These are phyloP conservation scores for Anthoscopus minutus DNA, from an alignment of 2,113 vertebrate species.

Conservation along the genomic window DNA sequence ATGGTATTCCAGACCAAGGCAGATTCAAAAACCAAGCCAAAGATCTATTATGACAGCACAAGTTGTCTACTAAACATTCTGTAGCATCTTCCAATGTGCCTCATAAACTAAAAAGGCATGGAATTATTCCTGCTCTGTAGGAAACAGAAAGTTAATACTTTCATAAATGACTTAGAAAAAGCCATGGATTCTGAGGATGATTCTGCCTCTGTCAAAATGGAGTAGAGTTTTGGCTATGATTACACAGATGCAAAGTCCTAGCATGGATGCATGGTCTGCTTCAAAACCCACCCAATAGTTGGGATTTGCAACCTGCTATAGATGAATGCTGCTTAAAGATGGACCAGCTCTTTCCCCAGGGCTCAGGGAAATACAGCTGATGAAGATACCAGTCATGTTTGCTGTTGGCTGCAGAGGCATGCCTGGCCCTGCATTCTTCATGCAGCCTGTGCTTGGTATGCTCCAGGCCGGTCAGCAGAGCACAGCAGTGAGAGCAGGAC, in stretches of 20 bases:
- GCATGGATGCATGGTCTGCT: background rate
- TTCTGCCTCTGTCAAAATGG: background rate
- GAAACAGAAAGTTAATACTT: background rate
- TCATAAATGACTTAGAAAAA: background rate
- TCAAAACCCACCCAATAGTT: background rate
- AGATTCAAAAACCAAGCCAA: background rate
- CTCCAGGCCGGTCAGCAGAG: background rate
- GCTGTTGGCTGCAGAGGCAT: background rate
- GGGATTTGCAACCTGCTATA: background rate
- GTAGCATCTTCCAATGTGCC: background rate
- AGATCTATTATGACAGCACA: background rate
- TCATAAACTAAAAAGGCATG: background rate
- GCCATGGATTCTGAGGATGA: background rate
- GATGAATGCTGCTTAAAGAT: background rate
- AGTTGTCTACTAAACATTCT: background rate
- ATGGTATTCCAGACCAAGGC: background rate
- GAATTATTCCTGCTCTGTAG: background rate
- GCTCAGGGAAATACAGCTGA: background rate
- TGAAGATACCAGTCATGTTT: background rate
- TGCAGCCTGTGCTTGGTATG: background rate
- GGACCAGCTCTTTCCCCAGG: background rate
- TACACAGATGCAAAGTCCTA: background rate
- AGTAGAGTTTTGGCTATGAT: background rate
- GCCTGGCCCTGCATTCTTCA: fast-evolving
- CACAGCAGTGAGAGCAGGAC: fast-evolving